Evolutionary conservation across 2,888 invertebrate genomes (phyloP), one percentile per base, ranked within the genome.

Genomic region (Cactoblastis cactorum): DNA sequence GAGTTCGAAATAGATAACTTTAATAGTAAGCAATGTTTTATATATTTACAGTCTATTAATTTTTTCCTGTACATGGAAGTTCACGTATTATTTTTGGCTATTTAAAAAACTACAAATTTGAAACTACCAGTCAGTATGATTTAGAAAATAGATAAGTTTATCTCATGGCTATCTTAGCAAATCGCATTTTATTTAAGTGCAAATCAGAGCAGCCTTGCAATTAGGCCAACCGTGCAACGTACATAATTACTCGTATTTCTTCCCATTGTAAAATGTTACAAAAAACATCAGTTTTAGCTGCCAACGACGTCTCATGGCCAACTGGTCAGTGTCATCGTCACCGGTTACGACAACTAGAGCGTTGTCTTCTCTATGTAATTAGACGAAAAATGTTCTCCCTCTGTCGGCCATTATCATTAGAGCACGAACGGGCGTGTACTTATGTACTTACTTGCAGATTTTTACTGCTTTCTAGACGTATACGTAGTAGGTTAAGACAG

Each of bases 221-320:
- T 15, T 32, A 28, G 28, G 43, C 28, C 28, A 15, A 11, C 28
- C 3, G 22, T 4, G 22, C 22, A 14, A 24, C 41, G 22, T 19
- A 22, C 22, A 22, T 22, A 12, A 22, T 18, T 38, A n/a, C n/a
- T n/a, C n/a, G 22, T 9, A 14, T 43, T 43, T 41, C 15, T 14
- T 24, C 5, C 2, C 18, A 49, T 11, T 11, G 32, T 15, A 22
- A 41, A 28, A 39, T 43, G 38, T 51, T 41, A 49, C 45, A 49
- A 37, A 53, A 32, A 51, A 48, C 47, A 46, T 49, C 53, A 53
- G 51, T 54, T 56, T 56, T 56, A 53, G 53, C 53, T 51, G 49
- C 41, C 28, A 35, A 38, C 32, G 49, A 53, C 45, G 41, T 28
- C 45, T 50, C 54, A 53, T 48, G 57, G 57, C 35, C 54, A 51